A percentile compares a stretch with the other conserved stretches of the same genome.
These are phyloP conservation scores for Xiphias gladius DNA, from an alignment of 2,113 vertebrate species.

Conservation along the genomic window DNA sequence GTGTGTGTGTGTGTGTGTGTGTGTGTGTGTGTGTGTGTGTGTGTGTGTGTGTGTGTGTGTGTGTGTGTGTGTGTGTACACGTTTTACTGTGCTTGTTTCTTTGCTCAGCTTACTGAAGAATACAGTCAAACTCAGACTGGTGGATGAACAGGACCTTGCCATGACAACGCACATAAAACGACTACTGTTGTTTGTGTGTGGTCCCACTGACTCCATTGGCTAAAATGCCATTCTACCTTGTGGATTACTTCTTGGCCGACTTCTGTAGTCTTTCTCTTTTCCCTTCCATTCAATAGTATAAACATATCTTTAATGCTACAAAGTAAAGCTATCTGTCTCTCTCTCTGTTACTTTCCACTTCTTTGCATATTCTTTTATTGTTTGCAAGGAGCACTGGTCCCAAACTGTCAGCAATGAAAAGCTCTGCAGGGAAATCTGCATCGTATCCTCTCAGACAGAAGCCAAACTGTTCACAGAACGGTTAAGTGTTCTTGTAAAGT, in stretches of 20 bases:
- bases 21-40: background rate
- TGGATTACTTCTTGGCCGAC: background rate
- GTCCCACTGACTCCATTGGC: background rate
- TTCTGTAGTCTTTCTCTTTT: conserved; percentile 1
- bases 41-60: background rate
- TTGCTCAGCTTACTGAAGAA: background rate
- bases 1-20: background rate
- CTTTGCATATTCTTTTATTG: conserved; percentile 14
- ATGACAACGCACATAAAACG: conserved; percentile 29
- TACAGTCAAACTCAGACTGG: background rate
- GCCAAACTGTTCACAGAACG: conserved; percentile 18
- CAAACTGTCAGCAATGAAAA: conserved; percentile 42
- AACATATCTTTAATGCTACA: background rate
- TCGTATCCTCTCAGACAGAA: background rate
- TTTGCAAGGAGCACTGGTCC: conserved; percentile 12
- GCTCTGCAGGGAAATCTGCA: conserved; percentile 17
- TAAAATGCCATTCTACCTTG: background rate
- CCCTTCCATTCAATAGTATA: background rate
- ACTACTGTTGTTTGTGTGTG: background rate
- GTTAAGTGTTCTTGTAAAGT: background rate
- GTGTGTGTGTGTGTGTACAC: background rate
- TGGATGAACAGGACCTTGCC: conserved; percentile 18
- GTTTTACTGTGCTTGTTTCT: background rate
- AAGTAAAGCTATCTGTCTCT: background rate
- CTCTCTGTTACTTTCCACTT: background rate